Evolutionary conservation across 2,888 invertebrate genomes (phyloP), one percentile per base, ranked within the genome.

Genomic region (Drepanosiphum platanoidis): DNA sequence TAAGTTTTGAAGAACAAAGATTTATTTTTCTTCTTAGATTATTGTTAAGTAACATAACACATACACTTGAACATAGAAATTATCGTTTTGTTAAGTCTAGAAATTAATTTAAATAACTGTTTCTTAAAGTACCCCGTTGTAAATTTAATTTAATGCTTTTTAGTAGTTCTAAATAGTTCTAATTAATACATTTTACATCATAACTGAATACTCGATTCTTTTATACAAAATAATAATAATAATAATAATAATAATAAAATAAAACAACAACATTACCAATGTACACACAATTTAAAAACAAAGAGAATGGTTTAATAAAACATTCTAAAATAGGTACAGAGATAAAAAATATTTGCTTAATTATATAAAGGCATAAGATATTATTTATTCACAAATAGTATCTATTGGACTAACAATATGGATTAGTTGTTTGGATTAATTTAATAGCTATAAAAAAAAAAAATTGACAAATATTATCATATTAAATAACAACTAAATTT

Each of bases 21-120:
- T 75, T 52, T 58, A 75, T 75, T 75, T 34, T 7, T 34, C 34
- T 75, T 75, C 52, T 58, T 75, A 34, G n/a, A n/a, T 34, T 5
- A 75, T 1, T 15, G 22, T 52, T 34, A 34, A n/a, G 8, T 61
- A 22, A n/a, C n/a, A n/a, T 61, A 52, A 52, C 11, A 52, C 13
- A 52, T 52, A 61, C 61, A n/a, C n/a, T n/a, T n/a, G n/a, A n/a
- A n/a, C n/a, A 61, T 61, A 61, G n/a, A n/a, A 1, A 4, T 1
- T 27, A 61, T 1, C 9, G n/a, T 61, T 27, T 61, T 9, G 9
- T 9, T 61, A 61, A 2, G n/a, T 61, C 7, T 61, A 61, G 22
- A 61, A 61, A 61, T 61, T 5, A 61, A 61, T 27, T 27, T 9
- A 22, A 61, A 61, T 8, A 27, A n/a, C 22, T 61, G n/a, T 27